Conservation (phyloP, 2,888 invertebrate species). For the Melieria crassipennis region DNA sequence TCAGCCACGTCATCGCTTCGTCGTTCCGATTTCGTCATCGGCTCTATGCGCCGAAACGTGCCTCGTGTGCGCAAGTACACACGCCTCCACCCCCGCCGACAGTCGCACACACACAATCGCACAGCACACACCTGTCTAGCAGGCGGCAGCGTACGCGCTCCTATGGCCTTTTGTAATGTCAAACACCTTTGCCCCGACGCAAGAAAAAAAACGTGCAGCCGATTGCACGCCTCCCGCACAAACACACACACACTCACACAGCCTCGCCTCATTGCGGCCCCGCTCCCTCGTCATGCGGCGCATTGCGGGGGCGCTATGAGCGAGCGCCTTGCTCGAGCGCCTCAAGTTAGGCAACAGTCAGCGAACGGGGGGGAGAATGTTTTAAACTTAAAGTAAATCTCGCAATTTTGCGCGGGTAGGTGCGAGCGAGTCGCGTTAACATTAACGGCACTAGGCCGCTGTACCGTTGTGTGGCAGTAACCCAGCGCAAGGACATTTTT, state of each 20-base stretch:
- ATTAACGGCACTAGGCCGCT: background rate
- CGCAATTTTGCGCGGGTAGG: conserved; percentile 13
- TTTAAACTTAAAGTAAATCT: conserved; percentile 29
- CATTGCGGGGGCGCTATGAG: background rate
- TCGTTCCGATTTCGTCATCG: conserved; percentile 5
- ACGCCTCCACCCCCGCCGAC: conserved; percentile 8
- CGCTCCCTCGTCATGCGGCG: conserved; percentile 19
- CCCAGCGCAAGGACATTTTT: conserved; percentile 44
- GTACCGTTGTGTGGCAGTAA: conserved; percentile 14
- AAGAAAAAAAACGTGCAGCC: conserved; percentile 4
- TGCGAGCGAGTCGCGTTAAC: conserved; percentile 22
- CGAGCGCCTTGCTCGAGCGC: conserved; percentile 14
- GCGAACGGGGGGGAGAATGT: conserved; percentile 21
- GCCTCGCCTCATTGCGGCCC: background rate
- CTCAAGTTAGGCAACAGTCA: conserved; percentile 31
- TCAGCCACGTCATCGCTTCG: background rate
- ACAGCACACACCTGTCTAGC: conserved; percentile 9
- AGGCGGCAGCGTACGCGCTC: conserved; percentile 23
- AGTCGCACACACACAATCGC: background rate
- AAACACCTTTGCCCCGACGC: conserved; percentile 44
- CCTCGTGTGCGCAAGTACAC: conserved; percentile 9
- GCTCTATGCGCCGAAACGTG: background rate
- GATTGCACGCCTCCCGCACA: background rate
- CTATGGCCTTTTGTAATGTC: conserved; percentile 45
- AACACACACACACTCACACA: background rate